Percentiles rank a stretch among this genome's conserved stretches.
These are phyloP conservation scores for Hippolais icterina DNA, from an alignment of 2,113 vertebrate species.

Conservation along the genomic window DNA sequence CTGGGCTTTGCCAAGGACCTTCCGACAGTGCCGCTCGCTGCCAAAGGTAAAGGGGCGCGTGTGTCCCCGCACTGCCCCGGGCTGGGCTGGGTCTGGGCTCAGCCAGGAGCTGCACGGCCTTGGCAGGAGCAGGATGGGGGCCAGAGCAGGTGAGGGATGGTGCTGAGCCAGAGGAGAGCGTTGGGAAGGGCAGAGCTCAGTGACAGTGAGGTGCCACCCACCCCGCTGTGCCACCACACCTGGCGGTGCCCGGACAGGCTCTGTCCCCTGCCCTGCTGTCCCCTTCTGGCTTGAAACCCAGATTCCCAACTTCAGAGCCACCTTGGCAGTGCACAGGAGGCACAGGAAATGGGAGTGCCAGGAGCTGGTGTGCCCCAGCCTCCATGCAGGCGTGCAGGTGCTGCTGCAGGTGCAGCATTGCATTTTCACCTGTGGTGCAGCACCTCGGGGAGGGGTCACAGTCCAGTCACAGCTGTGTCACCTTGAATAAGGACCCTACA, in stretches of 20 bases:
- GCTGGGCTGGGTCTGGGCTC: not conserved
- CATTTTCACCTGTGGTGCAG: fast-evolving
- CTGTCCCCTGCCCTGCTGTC: not conserved
- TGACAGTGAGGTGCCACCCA: not conserved
- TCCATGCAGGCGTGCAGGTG: not conserved
- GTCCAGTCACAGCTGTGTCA: not conserved
- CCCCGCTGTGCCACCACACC: fast-evolving
- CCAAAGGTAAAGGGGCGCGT: slow-evolving; percentile 83
- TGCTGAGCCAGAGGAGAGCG: not conserved
- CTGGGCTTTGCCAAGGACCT: slow-evolving; percentile 94
- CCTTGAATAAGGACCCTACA: fast-evolving
- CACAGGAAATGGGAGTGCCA: not conserved
- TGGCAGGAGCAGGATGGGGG: not conserved
- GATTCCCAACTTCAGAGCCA: not conserved
- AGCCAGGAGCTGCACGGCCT: not conserved
- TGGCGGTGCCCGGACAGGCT: not conserved
- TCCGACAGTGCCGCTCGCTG: slow-evolving; percentile 89
- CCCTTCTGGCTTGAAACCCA: not conserved
- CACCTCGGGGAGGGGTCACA: not conserved
- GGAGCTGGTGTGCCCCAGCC: not conserved
- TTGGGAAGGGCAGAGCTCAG: not conserved
- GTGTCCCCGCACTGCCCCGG: not conserved
- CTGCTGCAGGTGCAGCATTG: not conserved
- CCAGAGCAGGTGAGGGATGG: not conserved
- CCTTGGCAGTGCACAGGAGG: not conserved